Conservation (phyloP, 2,113 vertebrate species). For the Malurus cyaneus region DNA sequence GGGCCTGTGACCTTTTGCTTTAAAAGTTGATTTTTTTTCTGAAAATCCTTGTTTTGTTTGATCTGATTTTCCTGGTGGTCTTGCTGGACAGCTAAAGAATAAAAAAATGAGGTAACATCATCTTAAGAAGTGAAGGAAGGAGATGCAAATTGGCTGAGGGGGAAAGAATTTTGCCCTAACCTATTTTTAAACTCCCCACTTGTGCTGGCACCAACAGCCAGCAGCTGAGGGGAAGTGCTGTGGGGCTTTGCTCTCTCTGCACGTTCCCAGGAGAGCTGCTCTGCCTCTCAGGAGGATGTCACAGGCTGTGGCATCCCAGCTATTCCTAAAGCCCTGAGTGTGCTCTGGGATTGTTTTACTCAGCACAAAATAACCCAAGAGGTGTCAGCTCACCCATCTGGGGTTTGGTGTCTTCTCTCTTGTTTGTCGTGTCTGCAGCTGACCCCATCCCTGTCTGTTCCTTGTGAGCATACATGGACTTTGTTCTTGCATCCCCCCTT, state of each 20-base stretch:
- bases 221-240: neutral
- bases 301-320: neutral
- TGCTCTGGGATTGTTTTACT: neutral
- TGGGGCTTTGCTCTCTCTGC: neutral
- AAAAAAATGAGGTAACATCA: neutral
- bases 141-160: neutral
- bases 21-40: neutral
- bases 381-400: neutral
- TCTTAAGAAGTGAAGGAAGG: neutral
- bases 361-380: neutral
- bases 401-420: neutral
- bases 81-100: neutral
- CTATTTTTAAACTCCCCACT: slow-evolving; percentile 5
- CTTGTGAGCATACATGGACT: neutral
- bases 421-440: neutral
- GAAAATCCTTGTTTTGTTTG: neutral
- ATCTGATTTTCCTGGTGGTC: neutral
- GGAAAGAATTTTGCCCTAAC: neutral
- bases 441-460: neutral
- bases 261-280: neutral
- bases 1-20: neutral
- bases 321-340: neutral
- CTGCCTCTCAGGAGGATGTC: neutral
- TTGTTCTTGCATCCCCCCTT: neutral
- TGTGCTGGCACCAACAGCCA: neutral